A percentile compares a stretch with the other conserved stretches of the same genome.
These are phyloP conservation scores for Cottus gobio DNA, from an alignment of 2,113 vertebrate species.

Conservation along the genomic window DNA sequence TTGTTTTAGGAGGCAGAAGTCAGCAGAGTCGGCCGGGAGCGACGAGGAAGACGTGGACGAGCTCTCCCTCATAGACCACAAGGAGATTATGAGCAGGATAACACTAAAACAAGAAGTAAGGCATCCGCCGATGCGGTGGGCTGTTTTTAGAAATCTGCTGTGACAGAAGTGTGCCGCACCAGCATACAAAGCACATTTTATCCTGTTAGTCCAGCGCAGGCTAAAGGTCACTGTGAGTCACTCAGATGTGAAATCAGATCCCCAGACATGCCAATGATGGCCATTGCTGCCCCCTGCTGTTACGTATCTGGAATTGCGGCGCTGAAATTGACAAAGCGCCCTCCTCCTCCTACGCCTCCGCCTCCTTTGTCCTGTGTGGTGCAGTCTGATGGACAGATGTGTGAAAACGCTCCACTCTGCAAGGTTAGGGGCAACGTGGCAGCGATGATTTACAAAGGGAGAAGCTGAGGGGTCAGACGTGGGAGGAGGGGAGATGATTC, in stretches of 20 bases:
- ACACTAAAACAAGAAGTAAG: constrained; percentile 95
- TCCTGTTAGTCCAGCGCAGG: constrained; percentile 27
- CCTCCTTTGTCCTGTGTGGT: constrained; percentile 67
- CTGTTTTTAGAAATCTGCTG: constrained; percentile 8
- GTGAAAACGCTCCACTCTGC: constrained; percentile 56
- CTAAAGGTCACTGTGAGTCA: constrained; percentile 57
- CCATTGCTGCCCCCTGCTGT: constrained; percentile 72
- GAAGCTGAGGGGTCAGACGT: background rate
- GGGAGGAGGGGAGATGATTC: constrained; percentile 9
- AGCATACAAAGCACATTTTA: constrained; percentile 37
- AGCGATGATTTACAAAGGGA: constrained; percentile 20
- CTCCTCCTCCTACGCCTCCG: constrained; percentile 30
- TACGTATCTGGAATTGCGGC: constrained; percentile 22
- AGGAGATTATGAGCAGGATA: constrained; percentile 93
- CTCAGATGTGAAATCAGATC: constrained; percentile 45
- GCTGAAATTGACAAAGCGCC: constrained; percentile 29
- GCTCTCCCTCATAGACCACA: constrained; percentile 95
- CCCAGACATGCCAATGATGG: constrained; percentile 1
- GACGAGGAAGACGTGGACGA: constrained; percentile 93
- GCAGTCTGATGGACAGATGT: constrained; percentile 73
- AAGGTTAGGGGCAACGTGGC: constrained; percentile 57
- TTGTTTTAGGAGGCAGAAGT: constrained; percentile 84
- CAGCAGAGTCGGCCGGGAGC: constrained; percentile 82
- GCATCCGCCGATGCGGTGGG: background rate
- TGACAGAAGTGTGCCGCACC: constrained; percentile 13